phyloP scores from a whole-genome alignment of 2,797 vertebrate genomes.

The Phrynocephalus vlangalii region DNA sequence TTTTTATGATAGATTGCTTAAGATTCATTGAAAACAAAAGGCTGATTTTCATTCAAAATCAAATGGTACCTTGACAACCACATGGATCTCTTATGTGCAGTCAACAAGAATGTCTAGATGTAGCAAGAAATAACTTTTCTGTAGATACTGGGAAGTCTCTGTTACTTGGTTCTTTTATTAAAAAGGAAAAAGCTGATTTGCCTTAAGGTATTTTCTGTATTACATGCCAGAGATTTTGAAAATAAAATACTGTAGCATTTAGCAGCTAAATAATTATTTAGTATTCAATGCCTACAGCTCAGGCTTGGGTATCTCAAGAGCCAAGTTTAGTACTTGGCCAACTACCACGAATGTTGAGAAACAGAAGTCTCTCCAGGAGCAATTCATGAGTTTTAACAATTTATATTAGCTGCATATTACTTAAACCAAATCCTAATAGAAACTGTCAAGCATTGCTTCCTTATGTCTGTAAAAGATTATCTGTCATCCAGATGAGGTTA shows the following conservation, averaged over 20 bases:
- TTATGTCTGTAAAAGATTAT: neutral
- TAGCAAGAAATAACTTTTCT: neutral
- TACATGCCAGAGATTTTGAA: neutral
- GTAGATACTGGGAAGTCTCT: no score
- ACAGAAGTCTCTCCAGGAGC: neutral
- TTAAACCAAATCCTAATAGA: conserved; percentile 10
- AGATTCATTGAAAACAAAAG: neutral
- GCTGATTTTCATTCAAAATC: no score
- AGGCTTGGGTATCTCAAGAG: neutral
- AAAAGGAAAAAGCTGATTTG: neutral
- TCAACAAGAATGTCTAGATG: neutral
- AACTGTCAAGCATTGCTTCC: neutral
- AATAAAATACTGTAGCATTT: neutral
- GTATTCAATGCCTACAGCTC: neutral
- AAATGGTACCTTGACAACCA: no score
- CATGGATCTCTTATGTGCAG: neutral
- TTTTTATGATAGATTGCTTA: neutral
- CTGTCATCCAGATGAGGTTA: no score
- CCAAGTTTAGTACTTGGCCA: conserved; percentile 30
- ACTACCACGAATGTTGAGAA: neutral
- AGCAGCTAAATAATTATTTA: neutral
- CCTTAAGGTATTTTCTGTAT: neutral
- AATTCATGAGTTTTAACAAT: neutral
- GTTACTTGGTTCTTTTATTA: neutral
- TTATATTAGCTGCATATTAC: neutral